Conservation (phyloP, 1,140 invertebrate species). For the Caenorhabditis latens region DNA sequence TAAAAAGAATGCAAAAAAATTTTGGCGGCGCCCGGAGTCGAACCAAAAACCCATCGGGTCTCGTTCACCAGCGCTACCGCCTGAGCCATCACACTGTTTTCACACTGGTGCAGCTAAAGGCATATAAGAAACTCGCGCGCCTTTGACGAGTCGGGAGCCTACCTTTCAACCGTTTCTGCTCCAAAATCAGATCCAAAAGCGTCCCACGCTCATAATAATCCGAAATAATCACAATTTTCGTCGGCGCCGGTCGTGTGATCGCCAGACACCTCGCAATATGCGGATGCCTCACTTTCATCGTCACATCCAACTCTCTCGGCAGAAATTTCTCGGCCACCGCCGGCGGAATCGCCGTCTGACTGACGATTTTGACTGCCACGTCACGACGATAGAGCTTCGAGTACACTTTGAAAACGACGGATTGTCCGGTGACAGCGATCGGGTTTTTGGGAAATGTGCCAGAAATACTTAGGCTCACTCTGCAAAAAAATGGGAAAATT, state of each 20-base stretch:
- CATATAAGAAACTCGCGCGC: too few relatives aligned
- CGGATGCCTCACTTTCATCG: slow-evolving; percentile 48
- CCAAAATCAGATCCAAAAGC: slow-evolving; percentile 54
- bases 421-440: slow-evolving; percentile 39
- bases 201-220: slow-evolving; percentile 56
- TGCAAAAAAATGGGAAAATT: not conserved
- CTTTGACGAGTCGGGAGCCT: too few relatives aligned
- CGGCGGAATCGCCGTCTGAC: slow-evolving; percentile 28
- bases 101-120: too few relatives aligned
- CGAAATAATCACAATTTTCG: slow-evolving; percentile 51
- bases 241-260: slow-evolving; percentile 16
- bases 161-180: slow-evolving; percentile 51
- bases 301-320: slow-evolving; percentile 61
- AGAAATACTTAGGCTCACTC: slow-evolving; percentile 18
- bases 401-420: slow-evolving; percentile 55
- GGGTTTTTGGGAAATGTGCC: slow-evolving; percentile 12
- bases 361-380: slow-evolving; percentile 55
- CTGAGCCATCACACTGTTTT: too few relatives aligned
- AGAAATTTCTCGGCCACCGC: slow-evolving; percentile 59
- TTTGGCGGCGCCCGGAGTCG: too few relatives aligned
- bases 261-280: slow-evolving; percentile 53
- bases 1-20: too few relatives aligned
- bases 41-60: too few relatives aligned
- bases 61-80: too few relatives aligned
- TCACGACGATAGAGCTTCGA: slow-evolving; percentile 45